These are phyloP conservation scores for Willowsia nigromaculata DNA, from an alignment of 2,888 invertebrate species.

Conservation along the genomic window DNA sequence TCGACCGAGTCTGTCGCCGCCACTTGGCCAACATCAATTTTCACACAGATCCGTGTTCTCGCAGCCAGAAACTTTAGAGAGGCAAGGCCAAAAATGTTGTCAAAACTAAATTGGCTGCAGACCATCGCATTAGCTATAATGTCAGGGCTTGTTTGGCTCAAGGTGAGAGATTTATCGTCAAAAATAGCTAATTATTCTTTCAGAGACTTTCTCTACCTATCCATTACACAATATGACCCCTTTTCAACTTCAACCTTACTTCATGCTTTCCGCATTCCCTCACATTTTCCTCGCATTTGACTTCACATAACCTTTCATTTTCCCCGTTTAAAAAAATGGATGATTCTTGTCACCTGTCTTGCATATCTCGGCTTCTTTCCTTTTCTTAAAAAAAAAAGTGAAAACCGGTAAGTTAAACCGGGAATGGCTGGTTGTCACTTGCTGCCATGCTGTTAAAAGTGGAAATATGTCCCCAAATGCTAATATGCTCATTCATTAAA, in stretches of 20 bases:
- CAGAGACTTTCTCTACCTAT: not conserved
- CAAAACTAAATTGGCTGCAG: conserved; percentile 89
- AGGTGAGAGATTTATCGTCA: too few species aligned
- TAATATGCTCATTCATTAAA: too few species aligned
- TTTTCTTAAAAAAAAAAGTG: too few species aligned
- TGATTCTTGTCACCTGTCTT: too few species aligned
- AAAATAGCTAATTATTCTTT: not conserved
- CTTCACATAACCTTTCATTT: not conserved
- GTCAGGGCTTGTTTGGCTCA: conserved; percentile 89
- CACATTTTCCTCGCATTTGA: not conserved
- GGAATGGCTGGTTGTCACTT: too few species aligned
- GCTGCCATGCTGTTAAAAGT: too few species aligned
- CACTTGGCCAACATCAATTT: conserved; percentile 78
- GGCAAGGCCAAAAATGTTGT: conserved; percentile 88
- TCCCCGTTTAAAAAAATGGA: too few species aligned
- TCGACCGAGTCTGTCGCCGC: conserved; percentile 73
- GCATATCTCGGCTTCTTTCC: too few species aligned
- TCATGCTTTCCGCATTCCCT: not conserved
- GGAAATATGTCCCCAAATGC: too few species aligned
- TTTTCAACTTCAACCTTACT: not conserved
- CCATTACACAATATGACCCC: not conserved
- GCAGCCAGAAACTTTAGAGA: conserved; percentile 88
- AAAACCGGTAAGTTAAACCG: too few species aligned
- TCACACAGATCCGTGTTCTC: conserved; percentile 82
- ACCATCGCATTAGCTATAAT: conserved; percentile 87